Conservation (phyloP, 2,113 vertebrate genomes). For the Spermophilus dauricus region DNA sequence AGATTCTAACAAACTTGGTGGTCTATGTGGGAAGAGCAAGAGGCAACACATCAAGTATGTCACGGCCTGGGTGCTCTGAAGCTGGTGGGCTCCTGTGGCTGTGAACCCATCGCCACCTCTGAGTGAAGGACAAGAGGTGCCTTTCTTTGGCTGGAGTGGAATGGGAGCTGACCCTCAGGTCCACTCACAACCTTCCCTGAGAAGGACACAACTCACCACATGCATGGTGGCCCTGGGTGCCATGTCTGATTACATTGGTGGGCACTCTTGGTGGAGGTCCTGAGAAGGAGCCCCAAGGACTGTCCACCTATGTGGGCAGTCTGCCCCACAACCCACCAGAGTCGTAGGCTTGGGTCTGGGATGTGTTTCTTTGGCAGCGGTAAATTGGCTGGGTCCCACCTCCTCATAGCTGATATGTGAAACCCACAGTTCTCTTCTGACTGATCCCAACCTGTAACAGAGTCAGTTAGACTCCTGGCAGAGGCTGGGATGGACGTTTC, state of each 20-base stretch:
- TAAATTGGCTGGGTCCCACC: neutral
- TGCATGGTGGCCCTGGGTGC: too few species aligned
- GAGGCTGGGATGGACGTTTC: neutral
- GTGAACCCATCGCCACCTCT: neutral
- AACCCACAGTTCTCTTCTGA: neutral
- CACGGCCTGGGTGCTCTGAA: neutral
- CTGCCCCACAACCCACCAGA: neutral
- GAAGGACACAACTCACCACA: too few species aligned
- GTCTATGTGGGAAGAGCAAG: neutral
- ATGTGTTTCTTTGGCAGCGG: neutral
- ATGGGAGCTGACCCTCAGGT: neutral
- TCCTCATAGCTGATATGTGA: neutral
- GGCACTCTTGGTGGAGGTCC: neutral
- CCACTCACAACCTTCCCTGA: too few species aligned
- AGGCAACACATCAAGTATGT: neutral
- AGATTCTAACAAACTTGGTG: neutral
- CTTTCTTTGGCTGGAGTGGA: neutral
- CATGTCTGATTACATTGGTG: neutral
- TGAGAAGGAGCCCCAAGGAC: neutral
- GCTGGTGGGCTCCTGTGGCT: neutral
- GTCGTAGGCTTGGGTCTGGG: too few species aligned
- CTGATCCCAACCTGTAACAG: neutral
- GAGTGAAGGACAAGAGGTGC: neutral
- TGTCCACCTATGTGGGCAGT: accelerated
- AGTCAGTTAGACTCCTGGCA: neutral